A percentile compares a stretch with the other conserved stretches of the same genome.
Conservation (phyloP, 2,113 vertebrate species). For the Ammodytes marinus region DNA sequence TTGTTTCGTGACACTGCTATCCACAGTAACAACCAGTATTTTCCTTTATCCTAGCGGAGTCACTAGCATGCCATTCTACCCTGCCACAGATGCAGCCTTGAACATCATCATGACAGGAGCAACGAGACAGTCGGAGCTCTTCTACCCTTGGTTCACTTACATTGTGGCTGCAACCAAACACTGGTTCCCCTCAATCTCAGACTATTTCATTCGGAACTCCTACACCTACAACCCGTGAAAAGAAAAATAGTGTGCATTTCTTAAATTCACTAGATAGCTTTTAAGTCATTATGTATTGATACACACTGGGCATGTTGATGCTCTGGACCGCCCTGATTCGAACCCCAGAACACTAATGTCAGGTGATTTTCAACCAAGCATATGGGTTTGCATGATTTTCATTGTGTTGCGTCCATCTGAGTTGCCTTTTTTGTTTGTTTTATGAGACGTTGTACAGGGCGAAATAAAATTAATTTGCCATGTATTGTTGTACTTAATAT, state of each 20-base stretch:
- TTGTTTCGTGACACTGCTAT: background rate
- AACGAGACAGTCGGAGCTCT: slow-evolving; percentile 75
- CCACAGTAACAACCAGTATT: background rate
- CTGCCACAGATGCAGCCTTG: slow-evolving; percentile 85
- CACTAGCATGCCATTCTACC: slow-evolving; percentile 75
- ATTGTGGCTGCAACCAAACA: slow-evolving; percentile 70
- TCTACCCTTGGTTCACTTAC: slow-evolving; percentile 85
- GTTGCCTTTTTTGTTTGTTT: too few relatives aligned
- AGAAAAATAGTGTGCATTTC: background rate
- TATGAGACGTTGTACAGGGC: too few relatives aligned
- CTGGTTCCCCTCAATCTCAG: slow-evolving; percentile 75
- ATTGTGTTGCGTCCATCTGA: too few relatives aligned
- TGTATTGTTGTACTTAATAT: too few relatives aligned
- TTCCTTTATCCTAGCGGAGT: slow-evolving; percentile 76
- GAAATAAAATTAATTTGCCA: too few relatives aligned
- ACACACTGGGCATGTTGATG: too few relatives aligned
- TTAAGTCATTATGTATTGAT: too few relatives aligned
- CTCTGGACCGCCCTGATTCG: too few relatives aligned
- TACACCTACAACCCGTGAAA: slow-evolving; percentile 79
- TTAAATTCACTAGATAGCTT: background rate
- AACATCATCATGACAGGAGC: slow-evolving; percentile 86
- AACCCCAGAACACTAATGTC: too few relatives aligned
- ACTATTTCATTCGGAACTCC: slow-evolving; percentile 75
- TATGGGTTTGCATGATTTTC: too few relatives aligned
- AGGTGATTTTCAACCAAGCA: too few relatives aligned